Base-by-base conservation (phyloP, 2,797 vertebrate species). In the Sciurus vulgaris region DNA sequence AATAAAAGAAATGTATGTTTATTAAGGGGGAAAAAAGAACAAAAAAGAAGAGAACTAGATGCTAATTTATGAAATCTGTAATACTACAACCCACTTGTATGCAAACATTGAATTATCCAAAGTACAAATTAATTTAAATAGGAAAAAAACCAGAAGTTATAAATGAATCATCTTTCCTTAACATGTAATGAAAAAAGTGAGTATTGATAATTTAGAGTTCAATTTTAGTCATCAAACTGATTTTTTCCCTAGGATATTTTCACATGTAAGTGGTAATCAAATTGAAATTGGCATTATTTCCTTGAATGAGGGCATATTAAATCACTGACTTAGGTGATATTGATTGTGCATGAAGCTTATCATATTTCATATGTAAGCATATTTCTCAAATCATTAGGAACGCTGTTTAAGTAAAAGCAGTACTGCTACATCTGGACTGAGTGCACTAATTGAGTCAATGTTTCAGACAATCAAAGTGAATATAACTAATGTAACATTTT, bases 181-280 rank as follows among this genome's bases (percentile, higher is more conserved):
- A 83, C 67, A 96, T 86, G 24, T 94, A 97, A 95, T 0, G 11
- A 97, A 95, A 95, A 95, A 67, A 96, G 93, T 93, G 93, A 97
- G 54, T 38, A 83, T 86, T 97, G 95, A 92, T 97, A 98, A 98
- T 86, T 97, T 94, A 92, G 97, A 98, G 96, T 98, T 96, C 76
- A 96, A 83, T 98, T 97, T 97, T 97, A 78, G 59, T 56, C 85
- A 93, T 97, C 98, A 56, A 56, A 97, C 93, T 97, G 94, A 98
- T 81, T 88, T 97, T 97, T 97, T 87, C 5, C 84, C 89, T 95
- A 98, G 83, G 77, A 95, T 91, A 79, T 97, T 97, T 98, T 86
- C 96, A 95, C 44, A 61, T 94, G 63, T 33, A 94, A 95, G 76
- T 85, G 90, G 38, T 89, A 97, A 92, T 88, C 91, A 96, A 86